Percentiles rank a stretch among this genome's conserved stretches.
Conservation (phyloP, 1,140 invertebrate genomes). For the Atta colombica region DNA sequence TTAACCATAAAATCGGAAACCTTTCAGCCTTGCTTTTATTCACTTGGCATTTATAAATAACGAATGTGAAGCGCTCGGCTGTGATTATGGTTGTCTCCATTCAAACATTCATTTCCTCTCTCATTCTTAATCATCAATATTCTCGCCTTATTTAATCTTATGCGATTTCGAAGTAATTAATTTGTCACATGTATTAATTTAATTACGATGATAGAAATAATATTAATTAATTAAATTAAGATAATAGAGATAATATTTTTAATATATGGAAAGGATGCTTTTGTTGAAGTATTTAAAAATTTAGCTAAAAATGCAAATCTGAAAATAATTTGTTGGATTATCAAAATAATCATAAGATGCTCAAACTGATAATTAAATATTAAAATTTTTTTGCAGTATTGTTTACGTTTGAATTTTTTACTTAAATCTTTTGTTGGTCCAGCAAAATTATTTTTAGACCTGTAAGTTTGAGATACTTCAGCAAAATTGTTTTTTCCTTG, state of each 20-base stretch:
- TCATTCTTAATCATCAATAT: background rate
- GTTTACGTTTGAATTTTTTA: too few relatives aligned
- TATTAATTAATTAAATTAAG: background rate
- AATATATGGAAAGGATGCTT: background rate
- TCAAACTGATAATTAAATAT: too few relatives aligned
- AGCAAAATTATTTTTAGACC: too few relatives aligned
- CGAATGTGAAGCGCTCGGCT: background rate
- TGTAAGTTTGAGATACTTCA: too few relatives aligned
- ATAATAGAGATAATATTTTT: background rate
- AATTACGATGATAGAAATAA: background rate
- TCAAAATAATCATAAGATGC: too few relatives aligned
- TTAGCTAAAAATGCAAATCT: too few relatives aligned
- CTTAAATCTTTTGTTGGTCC: too few relatives aligned
- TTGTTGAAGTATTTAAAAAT: too few relatives aligned
- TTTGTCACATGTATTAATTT: background rate
- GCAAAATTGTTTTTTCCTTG: too few relatives aligned
- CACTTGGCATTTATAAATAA: slow-evolving; percentile 41
- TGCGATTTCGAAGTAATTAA: background rate
- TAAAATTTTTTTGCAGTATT: too few relatives aligned
- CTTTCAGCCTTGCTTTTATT: slow-evolving; percentile 31
- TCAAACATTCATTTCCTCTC: background rate
- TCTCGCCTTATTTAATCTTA: background rate
- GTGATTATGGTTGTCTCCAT: slow-evolving; percentile 9
- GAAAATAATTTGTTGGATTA: too few relatives aligned
- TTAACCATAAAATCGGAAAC: slow-evolving; percentile 38